Conservation (phyloP, 2,797 vertebrate genomes). For the Craterocephalus amniculus region DNA sequence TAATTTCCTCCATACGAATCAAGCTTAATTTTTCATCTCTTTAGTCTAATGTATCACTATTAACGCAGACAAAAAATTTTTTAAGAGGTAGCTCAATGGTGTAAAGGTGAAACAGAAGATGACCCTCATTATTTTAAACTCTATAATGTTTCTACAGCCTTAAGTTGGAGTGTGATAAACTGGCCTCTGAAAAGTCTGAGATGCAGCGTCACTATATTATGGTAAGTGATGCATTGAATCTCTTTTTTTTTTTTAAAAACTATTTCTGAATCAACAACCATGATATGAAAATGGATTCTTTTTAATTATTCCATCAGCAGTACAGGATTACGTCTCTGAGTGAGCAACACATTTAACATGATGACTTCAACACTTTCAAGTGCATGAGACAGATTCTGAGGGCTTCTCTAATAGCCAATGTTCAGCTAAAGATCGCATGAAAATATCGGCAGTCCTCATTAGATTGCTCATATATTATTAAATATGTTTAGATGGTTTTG, state of each 20-base stretch:
- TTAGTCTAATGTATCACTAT: neutral
- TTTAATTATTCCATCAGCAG: neutral
- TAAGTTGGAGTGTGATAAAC: constrained; percentile 95
- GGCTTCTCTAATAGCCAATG: neutral
- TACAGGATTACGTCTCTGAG: neutral
- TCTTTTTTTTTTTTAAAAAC: neutral
- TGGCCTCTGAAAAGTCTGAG: constrained; percentile 98
- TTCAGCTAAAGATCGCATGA: neutral
- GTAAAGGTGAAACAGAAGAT: neutral
- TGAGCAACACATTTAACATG: neutral
- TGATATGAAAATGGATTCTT: neutral
- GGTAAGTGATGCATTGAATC: constrained; percentile 60
- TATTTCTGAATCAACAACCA: neutral
- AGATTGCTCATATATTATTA: neutral
- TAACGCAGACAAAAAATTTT: neutral
- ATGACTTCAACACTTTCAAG: neutral
- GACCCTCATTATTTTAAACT: neutral
- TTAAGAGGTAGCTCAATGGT: neutral
- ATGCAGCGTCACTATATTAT: constrained; percentile 98
- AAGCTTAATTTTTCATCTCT: too few relatives aligned
- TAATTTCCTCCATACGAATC: too few relatives aligned
- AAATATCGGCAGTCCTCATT: neutral
- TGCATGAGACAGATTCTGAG: neutral
- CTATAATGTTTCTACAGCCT: constrained; percentile 60
- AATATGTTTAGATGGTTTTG: neutral